Base-by-base conservation (phyloP, 2,888 invertebrate species). In the Dryomyza anilis region DNA sequence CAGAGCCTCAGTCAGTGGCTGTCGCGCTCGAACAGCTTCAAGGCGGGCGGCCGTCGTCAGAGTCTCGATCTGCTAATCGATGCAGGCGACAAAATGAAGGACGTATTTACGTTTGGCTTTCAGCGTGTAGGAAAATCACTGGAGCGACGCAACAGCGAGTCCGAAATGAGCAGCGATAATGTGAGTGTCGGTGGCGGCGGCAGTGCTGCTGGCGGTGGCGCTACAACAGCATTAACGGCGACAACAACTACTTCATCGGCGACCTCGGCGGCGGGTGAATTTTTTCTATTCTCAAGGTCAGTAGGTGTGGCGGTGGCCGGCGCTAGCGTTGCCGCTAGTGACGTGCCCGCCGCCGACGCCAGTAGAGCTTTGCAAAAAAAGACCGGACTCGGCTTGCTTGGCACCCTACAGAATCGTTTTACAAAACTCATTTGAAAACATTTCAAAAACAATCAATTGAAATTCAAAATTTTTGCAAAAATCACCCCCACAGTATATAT, bases 51-150 rank as follows among this genome's bases (percentile, higher is more conserved):
- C 66, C 84, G 91, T 57, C 84, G 93, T 25, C 92, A 92, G 80
- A 92, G 92, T 69, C 83, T 93, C 33, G 93, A 93, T 74, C 89
- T 91, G 66, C 78, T 93, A 25, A 86, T 92, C 76, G 92, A 92
- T 70, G 92, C 92, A 0, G 88, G 92, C 39, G 92, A 92, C 80
- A 89, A 90, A 76, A 89, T 93, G 67, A 93, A 93, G 81, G 93
- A 93, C 83, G 89, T 92, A 75, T 89, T 93, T 71, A 88, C 86
- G 62, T 92, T 92, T 78, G 92, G 93, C 76, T 89, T 90, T 81
- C 89, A 89, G 86, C 88, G 85, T 85, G 84, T 89, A 64, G 89
- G 89, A 73, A 89, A 88, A 70, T 86, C 86, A 52, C 85, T 88
- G 62, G 92, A 92, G 81, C 86, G 92, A 10, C 87, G 92, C 69